These are phyloP conservation scores for Pardosa pseudoannulata DNA, from an alignment of 2,888 invertebrate genomes.

Conservation along the genomic window DNA sequence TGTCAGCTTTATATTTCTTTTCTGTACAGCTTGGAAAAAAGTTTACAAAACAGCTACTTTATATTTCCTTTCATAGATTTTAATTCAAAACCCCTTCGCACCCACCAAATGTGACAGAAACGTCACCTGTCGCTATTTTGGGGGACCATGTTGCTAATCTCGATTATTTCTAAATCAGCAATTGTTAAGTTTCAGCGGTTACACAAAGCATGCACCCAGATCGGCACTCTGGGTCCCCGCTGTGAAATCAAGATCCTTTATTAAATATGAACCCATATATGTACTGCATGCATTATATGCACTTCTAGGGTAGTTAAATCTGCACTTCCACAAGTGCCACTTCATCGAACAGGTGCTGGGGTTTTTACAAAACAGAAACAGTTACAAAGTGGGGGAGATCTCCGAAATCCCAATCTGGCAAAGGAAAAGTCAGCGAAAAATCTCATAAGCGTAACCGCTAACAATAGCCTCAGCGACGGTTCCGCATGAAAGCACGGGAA, in stretches of 20 bases:
- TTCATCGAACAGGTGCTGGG: conserved; percentile 52
- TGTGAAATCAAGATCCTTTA: not conserved
- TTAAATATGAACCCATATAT: conserved; percentile 31
- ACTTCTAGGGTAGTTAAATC: conserved; percentile 31
- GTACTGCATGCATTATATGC: conserved; percentile 23
- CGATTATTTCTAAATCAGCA: conserved; percentile 43
- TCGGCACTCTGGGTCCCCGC: too few species aligned
- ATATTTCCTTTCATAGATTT: too few species aligned
- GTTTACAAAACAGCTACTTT: too few species aligned
- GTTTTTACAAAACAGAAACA: conserved; percentile 44
- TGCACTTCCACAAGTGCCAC: conserved; percentile 55
- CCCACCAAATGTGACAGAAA: conserved; percentile 9
- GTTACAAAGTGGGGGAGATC: not conserved
- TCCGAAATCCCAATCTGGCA: conserved; percentile 51
- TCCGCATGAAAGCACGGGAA: conserved; percentile 62
- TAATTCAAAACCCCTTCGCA: not conserved
- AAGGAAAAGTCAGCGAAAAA: conserved; percentile 45
- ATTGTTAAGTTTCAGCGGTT: conserved; percentile 29
- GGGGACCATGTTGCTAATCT: not conserved
- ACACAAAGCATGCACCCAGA: not conserved
- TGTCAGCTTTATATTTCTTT: too few species aligned
- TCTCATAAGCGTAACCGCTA: conserved; percentile 53
- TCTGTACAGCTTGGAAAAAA: too few species aligned
- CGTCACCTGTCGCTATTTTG: conserved; percentile 34
- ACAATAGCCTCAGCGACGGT: conserved; percentile 57